These are phyloP conservation scores for Meleagris gallopavo DNA, from an alignment of 2,113 vertebrate genomes.

Conservation along the genomic window DNA sequence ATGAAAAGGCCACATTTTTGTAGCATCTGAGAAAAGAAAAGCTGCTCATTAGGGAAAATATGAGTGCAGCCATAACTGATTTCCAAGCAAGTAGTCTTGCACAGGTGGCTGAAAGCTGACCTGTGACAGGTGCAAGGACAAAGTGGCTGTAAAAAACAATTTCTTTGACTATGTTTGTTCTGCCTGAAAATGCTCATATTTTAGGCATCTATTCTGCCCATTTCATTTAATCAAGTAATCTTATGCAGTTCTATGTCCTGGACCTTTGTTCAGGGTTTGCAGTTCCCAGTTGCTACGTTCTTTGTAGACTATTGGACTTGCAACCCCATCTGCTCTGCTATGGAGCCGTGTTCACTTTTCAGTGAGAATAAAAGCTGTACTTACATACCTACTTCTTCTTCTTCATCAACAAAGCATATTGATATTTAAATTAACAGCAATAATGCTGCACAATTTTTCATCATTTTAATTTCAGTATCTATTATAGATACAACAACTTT, in stretches of 20 bases:
- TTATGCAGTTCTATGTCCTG: neutral
- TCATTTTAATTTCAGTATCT: neutral
- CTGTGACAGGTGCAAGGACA: neutral
- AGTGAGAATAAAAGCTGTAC: neutral
- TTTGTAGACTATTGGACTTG: neutral
- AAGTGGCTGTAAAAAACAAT: neutral
- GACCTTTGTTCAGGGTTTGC: neutral
- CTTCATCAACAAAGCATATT: accelerated
- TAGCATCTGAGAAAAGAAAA: neutral
- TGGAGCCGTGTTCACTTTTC: neutral
- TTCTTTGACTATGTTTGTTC: neutral
- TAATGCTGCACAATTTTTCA: neutral
- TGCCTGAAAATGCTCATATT: neutral
- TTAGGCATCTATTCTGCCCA: neutral
- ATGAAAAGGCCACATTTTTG: neutral
- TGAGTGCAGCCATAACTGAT: neutral
- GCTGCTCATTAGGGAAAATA: neutral
- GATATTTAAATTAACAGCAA: neutral
- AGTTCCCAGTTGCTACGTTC: neutral
- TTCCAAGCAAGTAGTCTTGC: neutral
- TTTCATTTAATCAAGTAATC: neutral
- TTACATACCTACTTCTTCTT: neutral
- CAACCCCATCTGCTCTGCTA: accelerated
- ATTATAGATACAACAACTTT: neutral
- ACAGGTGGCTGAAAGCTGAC: neutral